Evolutionary conservation across 2,888 invertebrate species (phyloP), one percentile per base, ranked within the genome.

Genomic region (Tineola bisselliella): DNA sequence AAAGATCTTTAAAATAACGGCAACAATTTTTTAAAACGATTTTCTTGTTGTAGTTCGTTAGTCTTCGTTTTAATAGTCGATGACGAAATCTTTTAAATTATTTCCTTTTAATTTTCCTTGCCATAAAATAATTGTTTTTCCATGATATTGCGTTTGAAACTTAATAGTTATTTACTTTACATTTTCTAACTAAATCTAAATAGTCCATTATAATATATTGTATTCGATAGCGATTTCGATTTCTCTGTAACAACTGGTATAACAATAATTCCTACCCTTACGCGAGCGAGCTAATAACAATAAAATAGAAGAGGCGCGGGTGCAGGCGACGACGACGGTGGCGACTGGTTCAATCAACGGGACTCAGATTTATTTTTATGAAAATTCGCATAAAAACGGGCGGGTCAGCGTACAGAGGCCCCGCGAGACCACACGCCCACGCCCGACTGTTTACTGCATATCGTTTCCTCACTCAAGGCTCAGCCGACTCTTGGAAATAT

Each of bases 311-410:
- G 44, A 81, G 80, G 79, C 84, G 81, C 78, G 76, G 75, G 71
- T 74, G 70, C 74, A 73, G 78, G 76, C n/a, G n/a, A n/a, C n/a
- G n/a, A 69, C 67, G 83, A 79, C 74, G 84, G 69, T 66, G 84
- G 79, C 74, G 84, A 84, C 84, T 83, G 84, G 86, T 87, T 87
- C 87, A 87, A 87, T 87, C 87, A 87, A 81, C 81, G 79, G 74
- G 75, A 78, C 75, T 77, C 86, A 80, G 87, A 87, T 87, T 87
- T 87, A 87, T 87, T 87, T 87, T 87, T 87, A 87, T 87, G 87
- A 87, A 87, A 84, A 87, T 87, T 87, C 86, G 87, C 84, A 87
- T 87, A 86, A 86, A 87, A 80, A 79, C 80, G 79, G 75, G 74
- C 77, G 87, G 87, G 84, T 84, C 86, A 84, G 79, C 75, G 72